phyloP scores from a whole-genome alignment of 2,888 invertebrate species.

The Drosophila setosimentum region DNA sequence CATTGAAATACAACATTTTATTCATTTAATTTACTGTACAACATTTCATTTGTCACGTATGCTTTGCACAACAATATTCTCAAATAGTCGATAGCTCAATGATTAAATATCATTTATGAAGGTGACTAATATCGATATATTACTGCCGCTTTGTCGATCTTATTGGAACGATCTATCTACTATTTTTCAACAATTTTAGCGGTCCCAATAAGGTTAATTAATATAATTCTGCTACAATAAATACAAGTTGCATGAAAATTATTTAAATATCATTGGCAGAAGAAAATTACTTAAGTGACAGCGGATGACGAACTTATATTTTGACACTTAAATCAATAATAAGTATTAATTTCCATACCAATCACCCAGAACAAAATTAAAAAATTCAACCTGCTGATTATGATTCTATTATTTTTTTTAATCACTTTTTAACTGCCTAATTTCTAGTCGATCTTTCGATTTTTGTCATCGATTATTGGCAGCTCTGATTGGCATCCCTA shows the following conservation, averaged over 20 bases:
- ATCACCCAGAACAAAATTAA: too few species aligned
- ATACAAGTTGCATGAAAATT: too few species aligned
- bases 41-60: not conserved
- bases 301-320: too few species aligned
- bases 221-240: too few species aligned
- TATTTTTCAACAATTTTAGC: too few species aligned
- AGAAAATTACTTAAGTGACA: not conserved
- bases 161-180: too few species aligned
- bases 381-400: too few species aligned
- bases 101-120: not conserved
- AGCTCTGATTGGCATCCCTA: not conserved
- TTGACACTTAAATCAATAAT: too few species aligned
- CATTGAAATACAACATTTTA: not conserved
- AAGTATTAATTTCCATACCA: too few species aligned
- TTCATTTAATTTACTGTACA: not conserved
- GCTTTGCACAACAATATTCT: not conserved
- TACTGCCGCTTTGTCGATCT: too few species aligned
- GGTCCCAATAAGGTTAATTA: too few species aligned
- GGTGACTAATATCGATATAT: not conserved
- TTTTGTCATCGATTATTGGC: not conserved
- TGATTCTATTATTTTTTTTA: too few species aligned
- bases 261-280: not conserved
- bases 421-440: not conserved
- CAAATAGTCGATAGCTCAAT: not conserved
- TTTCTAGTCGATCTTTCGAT: not conserved